Evolutionary conservation across 1,140 invertebrate species (phyloP), one percentile per base, ranked within the genome.

Genomic region (Drosophila murphyi): DNA sequence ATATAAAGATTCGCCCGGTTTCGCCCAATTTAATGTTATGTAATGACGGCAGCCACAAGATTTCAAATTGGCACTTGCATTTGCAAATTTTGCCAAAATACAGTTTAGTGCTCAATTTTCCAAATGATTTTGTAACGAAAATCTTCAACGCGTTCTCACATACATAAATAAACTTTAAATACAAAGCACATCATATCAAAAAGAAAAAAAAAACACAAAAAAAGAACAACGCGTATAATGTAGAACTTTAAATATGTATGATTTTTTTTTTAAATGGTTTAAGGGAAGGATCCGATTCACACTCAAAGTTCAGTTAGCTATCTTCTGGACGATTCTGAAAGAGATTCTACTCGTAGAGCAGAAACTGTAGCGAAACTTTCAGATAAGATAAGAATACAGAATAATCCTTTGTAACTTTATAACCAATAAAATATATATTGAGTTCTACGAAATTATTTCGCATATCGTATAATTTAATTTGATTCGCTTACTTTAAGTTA

Each of bases 71-170:
- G 80, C 78, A 71, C 60, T 64, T 72, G 79, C 70, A 64, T 81
- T 85, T 90, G 86, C 85, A 86, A 76, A 81, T 90, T 89, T 89
- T 89, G 85, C 85, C 85, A 89, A 89, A 89, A 89, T 89, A 74
- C 86, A 90, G 82, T 86, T 85, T 61, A 73, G 47, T 76, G 80
- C 80, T 64, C 57, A 67, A 65, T 73, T 82, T 62, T 51, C 39
- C 5, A 39, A 65, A 45, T 65, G 41, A 63, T 64, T 72, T 67
- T 48, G 41, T 67, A 34, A 45, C 28, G 29, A 52, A n/a, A 10
- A 51, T 59, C 31, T 54, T 28, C 41, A 56, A 39, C 57, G 59
- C 72, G 51, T 70, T 62, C 39, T 50, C 20, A 77, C 62, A 59
- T 31, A 12, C 45, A 48, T 37, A 34, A 62, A 54, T 55, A 60